A percentile compares a stretch with the other conserved stretches of the same genome.
Evolutionary conservation across 2,113 vertebrate species (phyloP).

Genomic region (Nothocercus julius): DNA sequence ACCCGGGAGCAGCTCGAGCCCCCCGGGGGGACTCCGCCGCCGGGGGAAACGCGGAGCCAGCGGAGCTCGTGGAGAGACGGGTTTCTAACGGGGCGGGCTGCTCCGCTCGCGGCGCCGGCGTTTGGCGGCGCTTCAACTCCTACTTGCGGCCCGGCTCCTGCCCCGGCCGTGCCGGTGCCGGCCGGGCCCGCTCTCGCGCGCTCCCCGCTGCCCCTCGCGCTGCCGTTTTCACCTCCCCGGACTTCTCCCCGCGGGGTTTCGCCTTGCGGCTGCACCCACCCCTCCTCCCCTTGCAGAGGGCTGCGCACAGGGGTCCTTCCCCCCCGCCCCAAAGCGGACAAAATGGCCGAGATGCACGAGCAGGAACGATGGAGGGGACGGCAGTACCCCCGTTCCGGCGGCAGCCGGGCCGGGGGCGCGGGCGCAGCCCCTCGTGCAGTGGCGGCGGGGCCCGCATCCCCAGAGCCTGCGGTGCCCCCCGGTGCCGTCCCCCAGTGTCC

Average conservation of each 20-base stretch:
- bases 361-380: conserved; percentile 19
- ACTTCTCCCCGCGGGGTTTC: conserved; percentile 45
- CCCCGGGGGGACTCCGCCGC: no score
- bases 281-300: neutral
- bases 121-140: no score
- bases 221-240: conserved; percentile 27
- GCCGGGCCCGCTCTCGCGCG: no score
- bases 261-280: conserved; percentile 20
- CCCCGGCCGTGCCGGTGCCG: no score
- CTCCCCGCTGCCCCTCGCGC: conserved; percentile 2
- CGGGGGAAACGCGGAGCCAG: no score
- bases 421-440: neutral
- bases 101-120: no score
- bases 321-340: neutral
- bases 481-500: no score
- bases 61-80: no score
- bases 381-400: neutral
- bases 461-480: no score
- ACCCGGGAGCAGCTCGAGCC: no score
- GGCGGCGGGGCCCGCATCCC: neutral
- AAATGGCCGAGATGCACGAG: conserved; percentile 50
- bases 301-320: neutral
- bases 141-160: no score
- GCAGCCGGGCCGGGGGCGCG: neutral
- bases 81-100: no score